Percentiles rank a stretch among this genome's conserved stretches.
These are phyloP conservation scores for Datnioides undecimradiatus DNA, from an alignment of 2,113 vertebrate species.

Conservation along the genomic window DNA sequence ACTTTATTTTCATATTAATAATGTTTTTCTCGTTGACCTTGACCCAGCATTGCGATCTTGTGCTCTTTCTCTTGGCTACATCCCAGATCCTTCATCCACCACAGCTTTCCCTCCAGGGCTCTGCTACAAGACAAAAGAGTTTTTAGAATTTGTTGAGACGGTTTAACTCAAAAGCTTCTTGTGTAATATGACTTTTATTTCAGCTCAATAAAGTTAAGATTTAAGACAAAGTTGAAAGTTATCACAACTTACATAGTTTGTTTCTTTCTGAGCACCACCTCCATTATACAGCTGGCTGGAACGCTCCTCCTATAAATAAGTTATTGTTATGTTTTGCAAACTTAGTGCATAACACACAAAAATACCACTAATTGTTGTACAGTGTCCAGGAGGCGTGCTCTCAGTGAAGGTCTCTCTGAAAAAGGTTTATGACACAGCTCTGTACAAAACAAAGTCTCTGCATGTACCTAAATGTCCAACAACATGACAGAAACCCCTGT, in stretches of 20 bases:
- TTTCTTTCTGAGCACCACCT: slow-evolving; percentile 30
- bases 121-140: slow-evolving; percentile 50
- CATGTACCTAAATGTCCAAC: slow-evolving; percentile 11
- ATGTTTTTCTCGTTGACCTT: neutral
- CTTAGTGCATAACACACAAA: neutral
- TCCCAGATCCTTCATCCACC: slow-evolving; percentile 78
- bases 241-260: slow-evolving; percentile 40
- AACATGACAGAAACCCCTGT: slow-evolving; percentile 6
- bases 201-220: neutral
- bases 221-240: slow-evolving; percentile 7
- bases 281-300: slow-evolving; percentile 36
- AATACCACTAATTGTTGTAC: neutral
- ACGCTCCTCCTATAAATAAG: slow-evolving; percentile 61
- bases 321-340: slow-evolving; percentile 2
- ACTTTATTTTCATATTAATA: neutral
- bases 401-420: neutral
- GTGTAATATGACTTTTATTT: neutral
- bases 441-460: neutral
- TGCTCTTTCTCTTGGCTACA: slow-evolving; percentile 62
- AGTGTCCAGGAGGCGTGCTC: neutral
- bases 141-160: neutral
- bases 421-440: neutral
- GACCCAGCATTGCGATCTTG: neutral
- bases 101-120: slow-evolving; percentile 46
- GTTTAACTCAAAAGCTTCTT: neutral